A percentile compares a stretch with the other conserved stretches of the same genome.
These are phyloP conservation scores for Acridotheres tristis DNA, from an alignment of 2,797 vertebrate species.

Conservation along the genomic window DNA sequence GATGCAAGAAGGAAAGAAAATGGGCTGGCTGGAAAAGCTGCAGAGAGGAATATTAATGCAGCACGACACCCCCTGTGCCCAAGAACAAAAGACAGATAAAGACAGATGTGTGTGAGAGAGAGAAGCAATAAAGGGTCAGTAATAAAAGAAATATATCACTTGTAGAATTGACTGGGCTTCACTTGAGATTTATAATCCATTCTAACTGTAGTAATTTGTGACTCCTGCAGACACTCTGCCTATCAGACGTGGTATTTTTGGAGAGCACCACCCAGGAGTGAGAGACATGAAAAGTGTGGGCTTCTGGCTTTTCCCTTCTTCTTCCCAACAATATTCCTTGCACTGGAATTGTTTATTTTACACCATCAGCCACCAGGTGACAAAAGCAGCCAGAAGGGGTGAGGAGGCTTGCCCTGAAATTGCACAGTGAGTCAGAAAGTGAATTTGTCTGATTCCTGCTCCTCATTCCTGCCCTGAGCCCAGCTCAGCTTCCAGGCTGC, in stretches of 20 bases:
- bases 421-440: neutral
- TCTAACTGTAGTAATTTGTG: conserved; percentile 53
- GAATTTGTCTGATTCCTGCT: neutral
- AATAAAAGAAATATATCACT: conserved; percentile 72
- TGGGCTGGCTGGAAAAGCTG: neutral
- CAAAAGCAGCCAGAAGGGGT: neutral
- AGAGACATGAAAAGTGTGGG: neutral
- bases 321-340: neutral
- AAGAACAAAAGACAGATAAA: conserved; percentile 35
- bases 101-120: conserved; percentile 10
- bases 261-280: conserved; percentile 41
- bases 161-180: conserved; percentile 61
- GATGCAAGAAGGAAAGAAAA: neutral
- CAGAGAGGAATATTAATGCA: conserved; percentile 42
- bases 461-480: neutral
- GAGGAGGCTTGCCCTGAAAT: neutral
- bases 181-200: conserved; percentile 68
- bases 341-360: neutral
- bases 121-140: conserved; percentile 68
- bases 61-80: neutral
- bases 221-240: conserved; percentile 49
- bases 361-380: neutral
- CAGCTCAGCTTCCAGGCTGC: neutral
- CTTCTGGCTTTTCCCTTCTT: neutral
- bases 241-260: conserved; percentile 19